These are phyloP conservation scores for Pagetopsis macropterus DNA, from an alignment of 2,797 vertebrate genomes.

Conservation along the genomic window DNA sequence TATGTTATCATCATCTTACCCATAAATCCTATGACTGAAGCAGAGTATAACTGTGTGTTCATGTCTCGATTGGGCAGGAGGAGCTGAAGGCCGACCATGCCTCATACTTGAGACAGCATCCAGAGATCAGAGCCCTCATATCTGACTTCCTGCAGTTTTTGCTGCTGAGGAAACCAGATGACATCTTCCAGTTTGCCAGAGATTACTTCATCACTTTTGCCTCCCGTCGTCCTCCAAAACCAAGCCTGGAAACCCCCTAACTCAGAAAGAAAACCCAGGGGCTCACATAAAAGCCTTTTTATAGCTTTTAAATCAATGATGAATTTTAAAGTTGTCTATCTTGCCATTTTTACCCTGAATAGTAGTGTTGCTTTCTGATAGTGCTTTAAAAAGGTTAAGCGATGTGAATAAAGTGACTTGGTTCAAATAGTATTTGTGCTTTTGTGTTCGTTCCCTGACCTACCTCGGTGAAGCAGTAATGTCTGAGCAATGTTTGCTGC, in stretches of 20 bases:
- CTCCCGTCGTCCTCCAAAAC: slow-evolving; percentile 20
- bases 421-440: background rate
- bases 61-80: slow-evolving; percentile 78
- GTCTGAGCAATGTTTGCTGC: background rate
- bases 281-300: background rate
- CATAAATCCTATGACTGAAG: background rate
- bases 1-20: background rate
- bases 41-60: slow-evolving; percentile 2
- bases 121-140: slow-evolving; percentile 86
- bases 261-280: slow-evolving; percentile 8
- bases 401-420: slow-evolving; percentile 28
- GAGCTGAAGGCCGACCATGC: slow-evolving; percentile 85
- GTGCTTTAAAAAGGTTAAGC: background rate
- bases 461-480: no score
- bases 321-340: background rate
- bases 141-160: slow-evolving; percentile 92
- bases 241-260: slow-evolving; percentile 21
- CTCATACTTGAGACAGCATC: slow-evolving; percentile 86
- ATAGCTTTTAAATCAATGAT: background rate
- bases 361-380: background rate
- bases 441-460: background rate
- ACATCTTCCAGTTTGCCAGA: slow-evolving; percentile 86
- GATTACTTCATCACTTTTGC: slow-evolving; percentile 87
- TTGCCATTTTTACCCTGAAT: background rate
- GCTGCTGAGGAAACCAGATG: slow-evolving; percentile 86